Conservation (phyloP, 2,113 vertebrate species). For the Climacteris rufus region DNA sequence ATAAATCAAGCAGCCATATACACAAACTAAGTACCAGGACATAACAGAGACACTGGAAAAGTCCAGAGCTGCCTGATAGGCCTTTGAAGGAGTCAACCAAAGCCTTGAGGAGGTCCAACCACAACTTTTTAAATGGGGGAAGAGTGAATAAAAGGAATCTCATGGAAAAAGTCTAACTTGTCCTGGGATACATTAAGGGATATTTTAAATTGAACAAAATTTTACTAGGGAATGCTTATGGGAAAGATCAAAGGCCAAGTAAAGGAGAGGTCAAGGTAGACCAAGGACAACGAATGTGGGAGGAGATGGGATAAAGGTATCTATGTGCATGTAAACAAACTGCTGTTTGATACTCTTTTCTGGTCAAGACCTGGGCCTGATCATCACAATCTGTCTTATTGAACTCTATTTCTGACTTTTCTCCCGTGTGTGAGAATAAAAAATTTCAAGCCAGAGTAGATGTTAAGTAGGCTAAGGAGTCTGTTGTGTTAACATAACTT, state of each 20-base stretch:
- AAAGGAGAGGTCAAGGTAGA: neutral
- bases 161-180: neutral
- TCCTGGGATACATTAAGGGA: neutral
- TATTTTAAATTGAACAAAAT: neutral
- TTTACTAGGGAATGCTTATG: neutral
- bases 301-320: neutral
- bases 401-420: neutral
- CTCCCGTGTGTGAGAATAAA: fast-evolving
- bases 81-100: neutral
- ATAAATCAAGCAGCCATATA: neutral
- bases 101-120: neutral
- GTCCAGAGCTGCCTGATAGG: neutral
- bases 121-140: neutral
- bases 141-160: neutral
- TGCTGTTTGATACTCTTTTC: neutral
- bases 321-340: neutral
- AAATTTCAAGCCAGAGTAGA: neutral
- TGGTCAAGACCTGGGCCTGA: neutral
- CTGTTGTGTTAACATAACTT: neutral
- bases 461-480: neutral
- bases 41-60: neutral
- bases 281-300: neutral
- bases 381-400: neutral
- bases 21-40: neutral
- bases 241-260: neutral